Conservation (phyloP, 2,113 vertebrate genomes). For the Amphiprion ocellaris region DNA sequence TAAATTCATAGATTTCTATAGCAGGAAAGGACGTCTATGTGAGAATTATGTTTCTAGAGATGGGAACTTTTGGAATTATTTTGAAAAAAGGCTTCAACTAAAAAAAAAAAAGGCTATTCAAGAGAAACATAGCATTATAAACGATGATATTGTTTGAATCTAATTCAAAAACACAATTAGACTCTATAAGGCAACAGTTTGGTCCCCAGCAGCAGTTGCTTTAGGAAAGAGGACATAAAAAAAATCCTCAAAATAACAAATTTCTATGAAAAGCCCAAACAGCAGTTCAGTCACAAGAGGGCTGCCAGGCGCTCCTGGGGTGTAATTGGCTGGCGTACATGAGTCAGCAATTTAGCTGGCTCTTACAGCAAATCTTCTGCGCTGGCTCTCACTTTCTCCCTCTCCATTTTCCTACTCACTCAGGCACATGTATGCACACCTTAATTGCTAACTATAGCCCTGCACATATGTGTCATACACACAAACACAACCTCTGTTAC, state of each 20-base stretch:
- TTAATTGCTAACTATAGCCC: slow-evolving; percentile 1
- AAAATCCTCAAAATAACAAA: slow-evolving; percentile 63
- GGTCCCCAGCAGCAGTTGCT: not conserved
- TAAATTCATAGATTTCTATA: slow-evolving; percentile 21
- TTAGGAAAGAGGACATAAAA: slow-evolving; percentile 30
- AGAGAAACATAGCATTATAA: slow-evolving; percentile 22
- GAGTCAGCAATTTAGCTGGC: slow-evolving; percentile 72
- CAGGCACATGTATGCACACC: slow-evolving; percentile 8
- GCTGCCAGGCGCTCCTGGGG: slow-evolving; percentile 48
- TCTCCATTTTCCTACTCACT: slow-evolving; percentile 3
- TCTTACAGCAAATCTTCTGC: slow-evolving; percentile 48
- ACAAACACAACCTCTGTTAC: slow-evolving; percentile 2
- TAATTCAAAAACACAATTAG: slow-evolving; percentile 26
- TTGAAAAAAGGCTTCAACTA: slow-evolving; percentile 9
- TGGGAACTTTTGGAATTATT: slow-evolving; percentile 41
- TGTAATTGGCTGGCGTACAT: slow-evolving; percentile 66
- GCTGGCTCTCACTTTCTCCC: slow-evolving; percentile 29
- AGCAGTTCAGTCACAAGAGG: slow-evolving; percentile 58
- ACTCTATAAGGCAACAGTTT: slow-evolving; percentile 9
- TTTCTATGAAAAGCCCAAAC: slow-evolving; percentile 52
- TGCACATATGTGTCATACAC: not conserved
- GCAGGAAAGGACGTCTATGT: not conserved
- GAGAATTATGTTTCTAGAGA: slow-evolving; percentile 6
- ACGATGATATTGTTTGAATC: slow-evolving; percentile 49
- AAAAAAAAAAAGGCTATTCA: not conserved